Evolutionary conservation across 2,888 invertebrate genomes (phyloP), one percentile per base, ranked within the genome.

Genomic region (Agrenia bidenticulata): DNA sequence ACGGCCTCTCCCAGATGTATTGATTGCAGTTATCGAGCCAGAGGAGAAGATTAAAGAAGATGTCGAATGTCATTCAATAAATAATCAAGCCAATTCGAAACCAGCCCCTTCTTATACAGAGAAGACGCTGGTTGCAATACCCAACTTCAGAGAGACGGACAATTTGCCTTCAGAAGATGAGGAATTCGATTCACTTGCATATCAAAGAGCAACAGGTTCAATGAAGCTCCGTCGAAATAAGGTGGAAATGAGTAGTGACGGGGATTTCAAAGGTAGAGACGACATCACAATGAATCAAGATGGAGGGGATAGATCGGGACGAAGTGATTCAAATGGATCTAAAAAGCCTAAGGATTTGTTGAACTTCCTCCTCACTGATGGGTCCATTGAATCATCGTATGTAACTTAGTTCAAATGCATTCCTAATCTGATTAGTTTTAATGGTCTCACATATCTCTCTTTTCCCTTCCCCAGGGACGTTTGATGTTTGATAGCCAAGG

Each of bases 341-440:
- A 27, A 56, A 42, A 64, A 80, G 63, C 69, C 79, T 15, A 67
- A 77, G 61, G 76, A 78, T 57, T 78, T 80, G 74, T 79, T 79
- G 67, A 80, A 80, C 66, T 78, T 80, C 55, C 77, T 81, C 45
- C 73, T 80, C 19, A 77, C 78, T 61, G 79, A 79, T 62, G 78
- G 78, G 32, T 78, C 78, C 50, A 77, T 80, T 32, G 80, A 81
- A 77, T 80, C 80, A 37, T 80, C 80, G 81, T 81, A 78, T 78
- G 80, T 78, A 55, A 5, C 32, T 51, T 24, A 2, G 9, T 24
- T 24, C 23, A 2, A 51, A 21, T 23, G 7, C 5, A 7, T 15
- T 9, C 21, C 26, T 23, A 32, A 32, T 7, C 32, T 32, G 11
- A 32, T 32, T 32, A 32, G 11, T 32, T 39, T 61, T 45, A 32